Conservation (phyloP, 2,113 vertebrate genomes). For the Tupaia tana region DNA sequence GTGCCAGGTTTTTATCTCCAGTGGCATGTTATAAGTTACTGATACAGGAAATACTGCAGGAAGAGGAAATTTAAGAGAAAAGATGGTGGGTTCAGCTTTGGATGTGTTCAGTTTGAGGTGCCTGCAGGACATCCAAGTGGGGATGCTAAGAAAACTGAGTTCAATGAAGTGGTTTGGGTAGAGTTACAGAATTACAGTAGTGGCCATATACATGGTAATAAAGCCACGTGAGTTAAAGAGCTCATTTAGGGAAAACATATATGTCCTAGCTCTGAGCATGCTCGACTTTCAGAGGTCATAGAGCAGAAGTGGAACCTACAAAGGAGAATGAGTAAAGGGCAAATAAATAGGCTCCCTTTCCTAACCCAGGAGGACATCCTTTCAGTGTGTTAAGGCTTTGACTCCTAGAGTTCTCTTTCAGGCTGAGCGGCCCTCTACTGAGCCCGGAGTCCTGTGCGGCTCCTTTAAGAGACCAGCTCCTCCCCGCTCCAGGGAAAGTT, state of each 20-base stretch:
- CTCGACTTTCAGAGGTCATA: slow-evolving; percentile 25
- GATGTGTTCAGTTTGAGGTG: slow-evolving; percentile 31
- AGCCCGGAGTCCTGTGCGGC: background rate
- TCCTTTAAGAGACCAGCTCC: slow-evolving; percentile 81
- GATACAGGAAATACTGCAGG: slow-evolving; percentile 19
- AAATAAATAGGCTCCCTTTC: background rate
- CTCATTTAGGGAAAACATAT: background rate
- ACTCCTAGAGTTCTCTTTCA: background rate
- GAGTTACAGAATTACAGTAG: slow-evolving; percentile 10
- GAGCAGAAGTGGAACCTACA: slow-evolving; percentile 1
- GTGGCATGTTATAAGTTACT: slow-evolving; percentile 1
- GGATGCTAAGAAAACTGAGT: slow-evolving; percentile 48
- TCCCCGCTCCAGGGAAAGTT: slow-evolving; percentile 79
- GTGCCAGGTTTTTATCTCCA: slow-evolving; percentile 5
- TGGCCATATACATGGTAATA: slow-evolving; percentile 7
- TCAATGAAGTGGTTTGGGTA: slow-evolving; percentile 35
- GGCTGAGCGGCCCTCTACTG: background rate
- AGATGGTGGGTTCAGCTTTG: background rate
- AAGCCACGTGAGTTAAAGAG: slow-evolving; percentile 23
- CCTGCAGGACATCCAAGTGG: background rate
- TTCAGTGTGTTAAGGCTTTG: slow-evolving; percentile 17
- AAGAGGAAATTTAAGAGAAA: slow-evolving; percentile 46
- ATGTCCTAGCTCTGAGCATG: background rate
- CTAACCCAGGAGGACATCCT: background rate
- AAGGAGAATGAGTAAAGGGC: slow-evolving; percentile 19